A percentile compares a stretch with the other conserved stretches of the same genome.
These are phyloP conservation scores for Glaucidium brasilianum DNA, from an alignment of 2,113 vertebrate genomes.

Conservation along the genomic window DNA sequence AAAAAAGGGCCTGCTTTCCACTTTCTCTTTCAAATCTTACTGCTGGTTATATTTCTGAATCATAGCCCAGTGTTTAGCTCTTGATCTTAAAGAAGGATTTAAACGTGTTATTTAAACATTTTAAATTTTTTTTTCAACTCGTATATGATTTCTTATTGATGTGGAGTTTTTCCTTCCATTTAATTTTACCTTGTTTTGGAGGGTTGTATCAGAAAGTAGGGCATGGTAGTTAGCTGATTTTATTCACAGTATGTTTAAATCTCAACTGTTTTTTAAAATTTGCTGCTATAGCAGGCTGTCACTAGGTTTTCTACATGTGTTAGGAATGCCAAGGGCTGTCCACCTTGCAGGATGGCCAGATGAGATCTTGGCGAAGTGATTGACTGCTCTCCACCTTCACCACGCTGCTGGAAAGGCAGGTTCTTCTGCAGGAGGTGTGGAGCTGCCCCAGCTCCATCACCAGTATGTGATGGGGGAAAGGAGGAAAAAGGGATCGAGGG, in stretches of 20 bases:
- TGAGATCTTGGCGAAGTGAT: too few relatives aligned
- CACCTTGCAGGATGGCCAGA: neutral
- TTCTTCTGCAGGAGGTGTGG: neutral
- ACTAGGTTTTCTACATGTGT: neutral
- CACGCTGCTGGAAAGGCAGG: too few relatives aligned
- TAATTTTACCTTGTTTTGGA: neutral
- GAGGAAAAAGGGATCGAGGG: neutral
- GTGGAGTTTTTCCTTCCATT: fast-evolving
- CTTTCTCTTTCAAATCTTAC: fast-evolving
- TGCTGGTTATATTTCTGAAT: neutral
- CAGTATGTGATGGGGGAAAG: neutral
- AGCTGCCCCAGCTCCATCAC: neutral
- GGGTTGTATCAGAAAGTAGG: neutral
- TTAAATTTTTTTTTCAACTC: neutral
- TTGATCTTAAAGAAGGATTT: neutral
- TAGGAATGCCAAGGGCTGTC: neutral
- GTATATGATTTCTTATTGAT: neutral
- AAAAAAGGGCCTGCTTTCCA: neutral
- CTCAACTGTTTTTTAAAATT: neutral
- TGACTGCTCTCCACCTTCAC: neutral
- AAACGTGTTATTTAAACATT: fast-evolving
- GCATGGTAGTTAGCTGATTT: neutral
- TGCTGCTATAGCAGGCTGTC: neutral
- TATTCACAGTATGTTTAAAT: neutral
- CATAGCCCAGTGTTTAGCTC: neutral